Evolutionary conservation across 1,140 invertebrate genomes (phyloP), one percentile per base, ranked within the genome.

Genomic region (Akabosia matsudoensis): DNA sequence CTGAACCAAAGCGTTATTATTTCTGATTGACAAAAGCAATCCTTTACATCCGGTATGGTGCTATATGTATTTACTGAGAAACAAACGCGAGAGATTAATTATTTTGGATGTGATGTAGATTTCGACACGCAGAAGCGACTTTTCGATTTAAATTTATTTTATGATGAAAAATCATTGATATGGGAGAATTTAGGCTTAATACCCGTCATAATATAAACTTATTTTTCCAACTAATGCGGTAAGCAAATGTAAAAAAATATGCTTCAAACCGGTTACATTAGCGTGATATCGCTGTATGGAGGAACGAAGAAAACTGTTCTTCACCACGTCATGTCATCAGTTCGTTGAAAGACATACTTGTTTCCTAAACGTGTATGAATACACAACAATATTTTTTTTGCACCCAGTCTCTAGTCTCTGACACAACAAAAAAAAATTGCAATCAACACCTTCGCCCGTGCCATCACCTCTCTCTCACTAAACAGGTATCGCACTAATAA

Each of bases 261-360:
- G n/a, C 37, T 45, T 7, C 7, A 56, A 56, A 56, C 54, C 54
- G 54, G 54, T 56, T 56, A 22, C 13, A n/a, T n/a, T n/a, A 7
- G 54, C 54, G 54, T 56, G 54, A 56, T 56, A 56, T 56, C 54
- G 14, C 54, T 22, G 54, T 22, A 56, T 56, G 54, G 24, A 56
- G 24, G 13, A 56, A 56, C n/a, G n/a, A n/a, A n/a, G n/a, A 22
- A 56, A 56, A 56, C 14, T 24, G 22, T 22, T n/a, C 22, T n/a
- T 13, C 54, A 56, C 24, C 54, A 56, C 54, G 54, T 56, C 54
- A 56, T 56, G 54, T 56, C 54, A 56, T 56, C 54, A 10, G 10
- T 56, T 56, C 37, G 7, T 45, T 45, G 7, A 10, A 45, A 45
- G 18, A 45, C 7, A 45, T 10, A 45, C 7, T 10, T 7, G 37